Conservation (phyloP, 2,797 vertebrate species). For the Mionectes olivaceus region DNA sequence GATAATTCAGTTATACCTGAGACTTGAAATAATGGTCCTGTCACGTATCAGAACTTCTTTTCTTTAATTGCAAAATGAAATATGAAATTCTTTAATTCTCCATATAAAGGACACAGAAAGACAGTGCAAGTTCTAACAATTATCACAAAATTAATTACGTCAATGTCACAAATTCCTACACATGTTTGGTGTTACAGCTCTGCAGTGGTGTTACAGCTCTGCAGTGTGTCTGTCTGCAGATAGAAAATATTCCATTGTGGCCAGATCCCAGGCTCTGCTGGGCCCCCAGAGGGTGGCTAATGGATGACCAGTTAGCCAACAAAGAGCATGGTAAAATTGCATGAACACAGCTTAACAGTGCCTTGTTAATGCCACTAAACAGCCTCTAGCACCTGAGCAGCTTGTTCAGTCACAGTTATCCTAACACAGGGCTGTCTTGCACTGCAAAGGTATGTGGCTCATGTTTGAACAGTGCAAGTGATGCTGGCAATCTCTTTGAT, state of each 20-base stretch:
- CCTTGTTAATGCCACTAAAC: background rate
- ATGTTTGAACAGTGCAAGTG: background rate
- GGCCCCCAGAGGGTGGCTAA: background rate
- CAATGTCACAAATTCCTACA: background rate
- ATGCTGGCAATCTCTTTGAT: background rate
- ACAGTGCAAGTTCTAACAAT: background rate
- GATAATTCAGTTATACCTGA: background rate
- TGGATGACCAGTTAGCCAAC: background rate
- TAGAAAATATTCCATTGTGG: background rate
- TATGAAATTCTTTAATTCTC: background rate
- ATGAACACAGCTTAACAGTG: background rate
- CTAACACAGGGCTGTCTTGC: background rate
- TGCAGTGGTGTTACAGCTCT: background rate
- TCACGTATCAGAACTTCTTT: background rate
- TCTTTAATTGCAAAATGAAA: background rate
- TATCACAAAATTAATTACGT: background rate
- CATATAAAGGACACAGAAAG: background rate
- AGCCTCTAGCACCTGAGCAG: background rate
- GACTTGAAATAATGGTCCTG: background rate
- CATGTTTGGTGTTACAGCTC: background rate
- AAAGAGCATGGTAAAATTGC: background rate
- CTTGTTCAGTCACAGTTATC: background rate
- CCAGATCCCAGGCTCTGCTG: background rate
- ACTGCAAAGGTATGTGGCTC: background rate
- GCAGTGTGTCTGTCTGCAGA: background rate